Percentiles rank a stretch among this genome's conserved stretches.
These are phyloP conservation scores for Maconellicoccus hirsutus DNA, from an alignment of 1,140 invertebrate species.

Conservation along the genomic window DNA sequence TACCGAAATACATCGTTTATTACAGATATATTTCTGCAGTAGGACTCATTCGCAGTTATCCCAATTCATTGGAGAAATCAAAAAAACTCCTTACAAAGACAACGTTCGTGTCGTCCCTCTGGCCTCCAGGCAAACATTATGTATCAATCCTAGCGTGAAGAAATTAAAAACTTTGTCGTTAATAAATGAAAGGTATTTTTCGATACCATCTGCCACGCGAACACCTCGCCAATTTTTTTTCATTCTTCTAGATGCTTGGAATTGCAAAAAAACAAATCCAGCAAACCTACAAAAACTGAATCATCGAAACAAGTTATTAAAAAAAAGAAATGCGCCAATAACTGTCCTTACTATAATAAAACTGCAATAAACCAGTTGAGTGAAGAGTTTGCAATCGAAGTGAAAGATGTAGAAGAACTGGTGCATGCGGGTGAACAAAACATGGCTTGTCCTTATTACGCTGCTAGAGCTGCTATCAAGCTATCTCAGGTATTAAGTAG, in stretches of 20 bases:
- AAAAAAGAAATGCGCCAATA: slow-evolving; percentile 42
- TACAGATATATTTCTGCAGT: slow-evolving; percentile 85
- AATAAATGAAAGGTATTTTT: slow-evolving; percentile 90
- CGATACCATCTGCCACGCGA: too few species aligned
- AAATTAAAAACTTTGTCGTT: slow-evolving; percentile 62
- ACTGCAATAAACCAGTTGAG: slow-evolving; percentile 50
- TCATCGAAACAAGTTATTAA: slow-evolving; percentile 50
- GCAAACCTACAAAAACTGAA: slow-evolving; percentile 42
- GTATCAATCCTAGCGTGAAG: slow-evolving; percentile 73
- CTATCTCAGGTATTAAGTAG: slow-evolving; percentile 54
- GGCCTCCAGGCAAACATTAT: slow-evolving; percentile 85
- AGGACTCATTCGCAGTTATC: slow-evolving; percentile 92
- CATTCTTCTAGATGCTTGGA: slow-evolving; percentile 59
- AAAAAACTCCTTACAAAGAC: slow-evolving; percentile 64
- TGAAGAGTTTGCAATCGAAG: slow-evolving; percentile 52
- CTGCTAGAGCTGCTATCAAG: slow-evolving; percentile 60
- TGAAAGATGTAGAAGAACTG: slow-evolving; percentile 83
- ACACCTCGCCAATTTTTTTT: slow-evolving; percentile 24
- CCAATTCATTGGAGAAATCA: slow-evolving; percentile 86
- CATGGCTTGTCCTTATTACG: slow-evolving; percentile 85
- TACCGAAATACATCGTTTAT: slow-evolving; percentile 31
- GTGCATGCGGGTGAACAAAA: slow-evolving; percentile 52
- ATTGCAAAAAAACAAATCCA: slow-evolving; percentile 55
- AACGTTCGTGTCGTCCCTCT: slow-evolving; percentile 66
- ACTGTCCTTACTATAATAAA: slow-evolving; percentile 50